These are phyloP conservation scores for Andrena camellia DNA, from an alignment of 2,888 invertebrate genomes.

Conservation along the genomic window DNA sequence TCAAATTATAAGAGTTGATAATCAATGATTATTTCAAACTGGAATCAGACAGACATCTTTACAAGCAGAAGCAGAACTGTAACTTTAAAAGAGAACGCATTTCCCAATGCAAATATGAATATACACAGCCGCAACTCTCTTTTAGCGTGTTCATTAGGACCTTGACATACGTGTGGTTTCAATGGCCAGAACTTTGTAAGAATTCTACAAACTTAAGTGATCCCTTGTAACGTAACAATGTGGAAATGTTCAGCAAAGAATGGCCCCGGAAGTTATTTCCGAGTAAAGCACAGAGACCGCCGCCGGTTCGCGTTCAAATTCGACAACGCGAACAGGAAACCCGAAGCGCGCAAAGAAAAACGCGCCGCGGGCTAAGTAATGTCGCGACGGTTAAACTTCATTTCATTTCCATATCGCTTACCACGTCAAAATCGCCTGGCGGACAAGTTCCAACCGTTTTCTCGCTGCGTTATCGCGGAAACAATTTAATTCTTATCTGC, in stretches of 20 bases:
- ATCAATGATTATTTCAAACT: no score
- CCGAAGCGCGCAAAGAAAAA: conserved; percentile 36
- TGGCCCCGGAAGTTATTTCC: conserved; percentile 22
- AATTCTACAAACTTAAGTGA: background rate
- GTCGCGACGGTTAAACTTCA: conserved; percentile 41
- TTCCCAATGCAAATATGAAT: background rate
- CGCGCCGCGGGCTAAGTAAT: conserved; percentile 42
- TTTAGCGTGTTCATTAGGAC: background rate
- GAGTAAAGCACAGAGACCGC: background rate
- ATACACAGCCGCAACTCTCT: no score
- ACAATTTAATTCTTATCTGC: conserved; percentile 67
- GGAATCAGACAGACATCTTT: background rate
- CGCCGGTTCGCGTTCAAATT: conserved; percentile 30
- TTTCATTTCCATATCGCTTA: conserved; percentile 51
- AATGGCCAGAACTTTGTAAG: conserved; percentile 15
- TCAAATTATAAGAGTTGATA: no score
- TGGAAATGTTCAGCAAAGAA: conserved; percentile 31
- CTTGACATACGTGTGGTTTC: background rate
- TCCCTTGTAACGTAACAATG: conserved; percentile 1
- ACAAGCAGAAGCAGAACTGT: background rate
- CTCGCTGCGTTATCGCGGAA: conserved; percentile 52
- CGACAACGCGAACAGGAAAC: conserved; percentile 35
- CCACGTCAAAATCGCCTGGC: conserved; percentile 46
- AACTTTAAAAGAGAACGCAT: conserved; percentile 14
- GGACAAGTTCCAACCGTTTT: conserved; percentile 42